Percentiles rank a stretch among this genome's conserved stretches.
Conservation (phyloP, 2,113 vertebrate species). For the Laticauda colubrina region DNA sequence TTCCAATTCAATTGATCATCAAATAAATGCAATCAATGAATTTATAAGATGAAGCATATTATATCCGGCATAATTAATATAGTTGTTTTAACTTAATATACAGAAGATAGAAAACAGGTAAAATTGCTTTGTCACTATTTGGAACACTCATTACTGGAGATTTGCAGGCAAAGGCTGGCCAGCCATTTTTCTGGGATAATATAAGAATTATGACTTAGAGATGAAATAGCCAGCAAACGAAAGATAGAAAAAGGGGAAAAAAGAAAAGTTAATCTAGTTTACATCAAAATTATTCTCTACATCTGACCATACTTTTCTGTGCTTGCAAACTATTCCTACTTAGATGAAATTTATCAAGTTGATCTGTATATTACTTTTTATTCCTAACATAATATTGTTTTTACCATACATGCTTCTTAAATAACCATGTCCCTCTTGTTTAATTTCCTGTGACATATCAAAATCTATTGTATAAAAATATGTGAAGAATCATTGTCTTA, state of each 20-base stretch:
- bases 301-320: neutral
- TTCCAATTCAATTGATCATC: neutral
- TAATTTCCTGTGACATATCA: neutral
- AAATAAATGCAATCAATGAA: neutral
- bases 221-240: neutral
- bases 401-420: neutral
- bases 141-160: neutral
- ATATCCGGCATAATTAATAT: constrained; percentile 15
- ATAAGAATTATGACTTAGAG: neutral
- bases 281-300: neutral
- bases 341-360: neutral
- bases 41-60: constrained; percentile 18
- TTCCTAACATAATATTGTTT: neutral
- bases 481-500: neutral
- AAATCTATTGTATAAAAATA: neutral
- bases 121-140: constrained; percentile 4
- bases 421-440: neutral
- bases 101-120: constrained; percentile 15
- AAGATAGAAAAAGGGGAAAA: neutral
- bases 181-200: neutral
- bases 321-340: neutral
- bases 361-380: neutral
- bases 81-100: constrained; percentile 42
- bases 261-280: neutral
- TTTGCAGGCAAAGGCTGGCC: neutral